These are phyloP conservation scores for Nomia melanderi DNA, from an alignment of 1,140 invertebrate genomes.

Conservation along the genomic window DNA sequence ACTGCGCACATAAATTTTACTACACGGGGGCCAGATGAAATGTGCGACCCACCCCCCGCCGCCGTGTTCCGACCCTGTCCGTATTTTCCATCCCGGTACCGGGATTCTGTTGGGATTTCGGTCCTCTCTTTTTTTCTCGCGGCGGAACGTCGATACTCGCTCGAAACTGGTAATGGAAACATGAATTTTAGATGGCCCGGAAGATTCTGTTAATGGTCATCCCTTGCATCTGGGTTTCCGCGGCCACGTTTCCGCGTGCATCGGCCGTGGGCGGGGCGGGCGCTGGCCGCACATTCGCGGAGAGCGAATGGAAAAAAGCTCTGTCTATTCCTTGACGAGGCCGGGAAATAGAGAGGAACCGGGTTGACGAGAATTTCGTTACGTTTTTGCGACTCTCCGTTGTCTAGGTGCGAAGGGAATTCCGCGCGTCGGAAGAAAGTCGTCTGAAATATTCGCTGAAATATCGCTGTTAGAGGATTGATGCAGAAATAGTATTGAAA, in stretches of 20 bases:
- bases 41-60: conserved; percentile 12
- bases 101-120: background rate
- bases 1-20: conserved; percentile 35
- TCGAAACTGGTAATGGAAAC: conserved; percentile 45
- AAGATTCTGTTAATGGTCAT: conserved; percentile 34
- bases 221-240: background rate
- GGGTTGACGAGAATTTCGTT: too few relatives aligned
- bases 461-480: too few relatives aligned
- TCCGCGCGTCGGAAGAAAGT: too few relatives aligned
- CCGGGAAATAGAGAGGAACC: too few relatives aligned
- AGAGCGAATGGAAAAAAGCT: too few relatives aligned
- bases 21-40: conserved; percentile 28
- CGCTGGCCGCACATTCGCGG: too few relatives aligned
- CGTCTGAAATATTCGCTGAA: too few relatives aligned
- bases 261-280: too few relatives aligned
- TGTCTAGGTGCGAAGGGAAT: too few relatives aligned
- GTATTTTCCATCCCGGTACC: background rate
- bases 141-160: conserved; percentile 7
- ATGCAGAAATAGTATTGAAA: too few relatives aligned
- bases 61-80: background rate
- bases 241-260: background rate
- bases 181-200: conserved; percentile 31
- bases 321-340: too few relatives aligned
- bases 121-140: background rate
- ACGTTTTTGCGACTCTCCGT: too few relatives aligned